Conservation (phyloP, 1,140 invertebrate species). For the Drosophila bocqueti region DNA sequence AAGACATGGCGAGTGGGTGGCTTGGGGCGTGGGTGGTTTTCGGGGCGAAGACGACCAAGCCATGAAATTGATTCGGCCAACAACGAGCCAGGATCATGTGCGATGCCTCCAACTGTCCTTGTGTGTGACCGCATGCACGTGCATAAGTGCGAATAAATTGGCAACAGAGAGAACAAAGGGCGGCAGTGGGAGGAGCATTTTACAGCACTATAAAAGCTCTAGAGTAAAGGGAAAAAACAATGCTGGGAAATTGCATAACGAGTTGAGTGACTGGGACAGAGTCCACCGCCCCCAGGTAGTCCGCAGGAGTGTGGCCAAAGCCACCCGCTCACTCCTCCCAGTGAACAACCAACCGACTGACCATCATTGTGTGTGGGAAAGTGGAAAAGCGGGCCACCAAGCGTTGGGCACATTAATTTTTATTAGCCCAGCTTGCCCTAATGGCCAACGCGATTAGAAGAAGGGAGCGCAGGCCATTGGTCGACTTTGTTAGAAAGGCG, state of each 20-base stretch:
- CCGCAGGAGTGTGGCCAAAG: conserved; percentile 49
- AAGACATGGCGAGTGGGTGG: neutral
- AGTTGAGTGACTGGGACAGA: conserved; percentile 44
- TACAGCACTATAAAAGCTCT: conserved; percentile 22
- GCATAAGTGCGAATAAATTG: conserved; percentile 81
- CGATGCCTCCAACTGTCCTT: conserved; percentile 32
- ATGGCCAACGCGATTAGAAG: conserved; percentile 55
- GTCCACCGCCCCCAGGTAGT: conserved; percentile 24
- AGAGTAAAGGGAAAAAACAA: conserved; percentile 37
- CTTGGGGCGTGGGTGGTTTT: neutral
- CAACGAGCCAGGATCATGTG: conserved; percentile 60
- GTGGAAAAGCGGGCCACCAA: conserved; percentile 24
- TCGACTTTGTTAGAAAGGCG: conserved; percentile 5
- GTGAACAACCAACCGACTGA: neutral
- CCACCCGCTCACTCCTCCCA: neutral
- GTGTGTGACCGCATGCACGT: conserved; percentile 48
- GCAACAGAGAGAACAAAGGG: conserved; percentile 46
- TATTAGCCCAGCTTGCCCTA: conserved; percentile 62
- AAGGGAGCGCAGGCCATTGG: conserved; percentile 1
- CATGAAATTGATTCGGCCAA: conserved; percentile 78
- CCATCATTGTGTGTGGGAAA: conserved; percentile 13
- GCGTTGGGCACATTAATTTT: conserved; percentile 61
- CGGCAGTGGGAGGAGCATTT: conserved; percentile 7
- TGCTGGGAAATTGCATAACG: conserved; percentile 75
- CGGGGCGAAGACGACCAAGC: conserved; percentile 35